These are phyloP conservation scores for Lethocerus indicus DNA, from an alignment of 1,140 invertebrate genomes.

Conservation along the genomic window DNA sequence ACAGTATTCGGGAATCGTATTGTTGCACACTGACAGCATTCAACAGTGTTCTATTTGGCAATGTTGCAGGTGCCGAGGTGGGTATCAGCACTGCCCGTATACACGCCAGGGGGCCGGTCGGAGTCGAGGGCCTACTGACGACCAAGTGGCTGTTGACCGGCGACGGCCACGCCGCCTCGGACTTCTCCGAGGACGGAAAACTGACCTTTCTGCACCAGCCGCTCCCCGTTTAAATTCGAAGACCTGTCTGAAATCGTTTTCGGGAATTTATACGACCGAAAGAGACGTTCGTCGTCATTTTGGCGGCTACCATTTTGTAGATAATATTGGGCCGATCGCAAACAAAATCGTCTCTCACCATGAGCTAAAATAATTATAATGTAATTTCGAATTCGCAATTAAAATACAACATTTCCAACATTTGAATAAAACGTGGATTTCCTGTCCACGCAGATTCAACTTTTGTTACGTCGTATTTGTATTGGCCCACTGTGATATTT, in stretches of 20 bases:
- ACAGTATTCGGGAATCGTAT: too few relatives aligned
- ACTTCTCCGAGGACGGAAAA: slow-evolving; percentile 55
- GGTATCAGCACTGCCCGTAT: slow-evolving; percentile 95
- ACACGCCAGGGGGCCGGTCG: slow-evolving; percentile 92
- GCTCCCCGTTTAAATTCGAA: slow-evolving; percentile 28
- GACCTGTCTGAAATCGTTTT: not conserved
- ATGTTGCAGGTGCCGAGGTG: slow-evolving; percentile 51
- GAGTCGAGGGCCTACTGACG: slow-evolving; percentile 91
- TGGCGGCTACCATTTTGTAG: not conserved
- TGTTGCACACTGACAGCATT: too few relatives aligned
- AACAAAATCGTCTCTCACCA: too few relatives aligned
- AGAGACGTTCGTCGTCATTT: not conserved
- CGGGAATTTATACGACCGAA: not conserved
- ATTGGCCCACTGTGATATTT: too few relatives aligned
- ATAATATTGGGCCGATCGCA: not conserved
- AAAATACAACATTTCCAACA: too few relatives aligned
- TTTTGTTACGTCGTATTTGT: too few relatives aligned
- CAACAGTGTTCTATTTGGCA: too few relatives aligned
- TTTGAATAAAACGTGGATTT: too few relatives aligned
- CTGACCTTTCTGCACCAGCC: slow-evolving; percentile 49
- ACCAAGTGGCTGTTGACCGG: slow-evolving; percentile 93
- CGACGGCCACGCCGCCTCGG: slow-evolving; percentile 57
- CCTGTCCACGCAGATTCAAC: too few relatives aligned
- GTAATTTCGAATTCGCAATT: too few relatives aligned
- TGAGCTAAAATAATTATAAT: too few relatives aligned